These are phyloP conservation scores for Falco rusticolus DNA, from an alignment of 2,797 vertebrate species.

Conservation along the genomic window DNA sequence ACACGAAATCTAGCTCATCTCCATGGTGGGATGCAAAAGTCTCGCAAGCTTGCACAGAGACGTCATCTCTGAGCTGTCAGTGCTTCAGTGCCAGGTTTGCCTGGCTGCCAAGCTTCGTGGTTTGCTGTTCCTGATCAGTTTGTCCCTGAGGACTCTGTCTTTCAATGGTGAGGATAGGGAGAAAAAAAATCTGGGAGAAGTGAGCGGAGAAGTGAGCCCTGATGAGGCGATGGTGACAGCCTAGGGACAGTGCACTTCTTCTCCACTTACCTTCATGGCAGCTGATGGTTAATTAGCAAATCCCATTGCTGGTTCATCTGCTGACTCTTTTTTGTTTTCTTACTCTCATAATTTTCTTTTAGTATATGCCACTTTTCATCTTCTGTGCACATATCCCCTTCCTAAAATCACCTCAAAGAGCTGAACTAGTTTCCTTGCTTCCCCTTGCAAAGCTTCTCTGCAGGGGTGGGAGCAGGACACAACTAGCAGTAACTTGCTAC, in stretches of 20 bases:
- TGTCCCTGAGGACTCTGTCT: background rate
- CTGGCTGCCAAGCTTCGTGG: background rate
- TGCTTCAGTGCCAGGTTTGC: background rate
- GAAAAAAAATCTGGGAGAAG: background rate
- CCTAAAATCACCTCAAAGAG: background rate
- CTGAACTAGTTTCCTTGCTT: background rate
- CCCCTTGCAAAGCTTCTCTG: background rate
- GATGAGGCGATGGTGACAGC: background rate
- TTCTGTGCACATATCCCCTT: background rate
- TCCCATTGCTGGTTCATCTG: background rate
- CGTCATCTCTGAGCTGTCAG: background rate
- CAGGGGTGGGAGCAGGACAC: background rate
- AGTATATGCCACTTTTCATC: background rate
- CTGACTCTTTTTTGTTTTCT: background rate
- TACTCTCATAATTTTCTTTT: background rate
- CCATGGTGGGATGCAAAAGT: background rate
- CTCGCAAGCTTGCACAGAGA: background rate
- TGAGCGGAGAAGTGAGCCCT: background rate
- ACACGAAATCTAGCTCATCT: background rate
- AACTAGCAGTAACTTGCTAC: fast-evolving
- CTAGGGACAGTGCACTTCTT: fast-evolving
- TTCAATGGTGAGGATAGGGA: background rate
- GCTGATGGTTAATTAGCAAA: slow-evolving; percentile 4
- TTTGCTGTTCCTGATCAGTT: background rate
- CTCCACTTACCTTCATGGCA: background rate